These are phyloP conservation scores for Stratiolaelaps scimitus DNA, from an alignment of 1,140 invertebrate species.

Conservation along the genomic window DNA sequence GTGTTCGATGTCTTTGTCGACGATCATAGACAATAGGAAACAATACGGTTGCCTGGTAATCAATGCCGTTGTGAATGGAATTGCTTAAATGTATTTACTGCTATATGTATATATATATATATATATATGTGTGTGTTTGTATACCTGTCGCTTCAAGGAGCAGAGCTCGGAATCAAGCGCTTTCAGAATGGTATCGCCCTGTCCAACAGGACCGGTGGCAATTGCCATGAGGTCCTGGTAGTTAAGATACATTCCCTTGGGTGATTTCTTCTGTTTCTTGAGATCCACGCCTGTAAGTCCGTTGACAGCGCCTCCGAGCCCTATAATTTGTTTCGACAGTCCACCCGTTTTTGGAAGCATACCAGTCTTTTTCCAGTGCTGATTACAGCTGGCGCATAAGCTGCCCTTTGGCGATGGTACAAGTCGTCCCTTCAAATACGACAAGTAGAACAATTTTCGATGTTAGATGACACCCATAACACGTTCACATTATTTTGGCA, in stretches of 20 bases:
- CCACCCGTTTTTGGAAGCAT: constrained; percentile 57
- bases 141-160: constrained; percentile 69
- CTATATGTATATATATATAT: too few relatives aligned
- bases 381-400: constrained; percentile 62
- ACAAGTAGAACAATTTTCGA: too few relatives aligned
- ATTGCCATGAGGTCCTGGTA: constrained; percentile 82
- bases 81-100: too few relatives aligned
- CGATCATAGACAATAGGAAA: too few relatives aligned
- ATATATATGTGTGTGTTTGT: constrained; percentile 39
- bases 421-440: too few relatives aligned
- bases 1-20: too few relatives aligned
- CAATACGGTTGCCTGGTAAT: too few relatives aligned
- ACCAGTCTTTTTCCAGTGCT: constrained; percentile 51
- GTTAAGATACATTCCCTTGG: constrained; percentile 90
- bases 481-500: too few relatives aligned
- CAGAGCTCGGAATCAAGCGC: constrained; percentile 83
- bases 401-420: constrained; percentile 55
- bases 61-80: too few relatives aligned
- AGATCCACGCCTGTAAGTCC: constrained; percentile 33
- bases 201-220: constrained; percentile 55
- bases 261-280: constrained; percentile 65
- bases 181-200: constrained; percentile 68
- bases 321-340: constrained; percentile 43
- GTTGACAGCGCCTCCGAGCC: constrained; percentile 28
- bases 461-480: too few relatives aligned